These are phyloP conservation scores for Meteorus sp. DNA, from an alignment of 1,140 invertebrate genomes.

Conservation along the genomic window DNA sequence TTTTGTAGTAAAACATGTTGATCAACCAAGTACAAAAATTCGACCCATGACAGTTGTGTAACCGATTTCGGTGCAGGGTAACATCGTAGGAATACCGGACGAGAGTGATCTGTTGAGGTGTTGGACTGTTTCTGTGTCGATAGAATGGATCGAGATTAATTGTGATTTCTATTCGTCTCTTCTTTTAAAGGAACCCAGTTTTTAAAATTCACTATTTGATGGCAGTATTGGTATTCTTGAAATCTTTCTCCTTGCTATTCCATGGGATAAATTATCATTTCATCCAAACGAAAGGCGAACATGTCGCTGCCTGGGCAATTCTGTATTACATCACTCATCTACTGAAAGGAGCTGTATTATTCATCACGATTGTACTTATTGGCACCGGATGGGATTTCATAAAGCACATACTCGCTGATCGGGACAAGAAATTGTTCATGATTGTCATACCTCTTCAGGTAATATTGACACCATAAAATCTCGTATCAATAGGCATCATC, in stretches of 20 bases:
- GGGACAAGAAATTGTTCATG: slow-evolving; percentile 98
- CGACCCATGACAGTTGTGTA: too few species aligned
- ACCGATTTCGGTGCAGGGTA: too few species aligned
- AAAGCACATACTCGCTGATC: slow-evolving; percentile 94
- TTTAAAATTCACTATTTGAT: slow-evolving; percentile 98
- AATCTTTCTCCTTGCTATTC: slow-evolving; percentile 90
- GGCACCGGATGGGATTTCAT: slow-evolving; percentile 99
- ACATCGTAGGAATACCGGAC: too few species aligned
- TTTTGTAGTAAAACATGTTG: too few species aligned
- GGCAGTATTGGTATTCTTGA: slow-evolving; percentile 91
- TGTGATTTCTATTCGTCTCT: neutral
- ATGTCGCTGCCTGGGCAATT: slow-evolving; percentile 96
- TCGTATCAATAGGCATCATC: too few species aligned
- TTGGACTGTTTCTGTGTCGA: neutral
- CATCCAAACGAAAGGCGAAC: slow-evolving; percentile 90
- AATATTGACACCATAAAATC: too few species aligned
- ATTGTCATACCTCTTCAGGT: slow-evolving; percentile 97
- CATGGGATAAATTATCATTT: slow-evolving; percentile 97
- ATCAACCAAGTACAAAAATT: too few species aligned
- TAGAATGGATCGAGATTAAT: neutral
- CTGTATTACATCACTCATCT: slow-evolving; percentile 96
- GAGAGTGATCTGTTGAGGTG: too few species aligned
- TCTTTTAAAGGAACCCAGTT: slow-evolving; percentile 71
- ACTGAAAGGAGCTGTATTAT: slow-evolving; percentile 92
- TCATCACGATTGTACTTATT: slow-evolving; percentile 94